Evolutionary conservation across 2,888 invertebrate species (phyloP).

Genomic region (Calameuta filiformis): DNA sequence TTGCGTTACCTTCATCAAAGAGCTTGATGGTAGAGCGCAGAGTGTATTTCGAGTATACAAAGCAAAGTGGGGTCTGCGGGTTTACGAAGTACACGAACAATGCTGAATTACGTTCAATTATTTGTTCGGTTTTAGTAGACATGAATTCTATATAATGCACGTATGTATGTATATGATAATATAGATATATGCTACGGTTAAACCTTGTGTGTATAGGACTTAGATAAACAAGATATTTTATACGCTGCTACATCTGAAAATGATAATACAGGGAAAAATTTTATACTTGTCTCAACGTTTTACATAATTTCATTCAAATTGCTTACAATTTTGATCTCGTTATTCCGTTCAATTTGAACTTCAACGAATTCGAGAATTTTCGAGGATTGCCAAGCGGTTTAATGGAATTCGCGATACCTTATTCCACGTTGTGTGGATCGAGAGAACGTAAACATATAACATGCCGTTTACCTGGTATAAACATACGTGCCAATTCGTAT

Average conservation of each 20-base stretch:
- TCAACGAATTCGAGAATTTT: not conserved
- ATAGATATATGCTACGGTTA: not conserved
- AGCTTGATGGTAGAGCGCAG: not conserved
- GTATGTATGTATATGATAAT: not conserved
- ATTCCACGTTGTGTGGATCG: not conserved
- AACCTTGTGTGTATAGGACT: not conserved
- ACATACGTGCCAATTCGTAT: not conserved
- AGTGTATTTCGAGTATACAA: not conserved
- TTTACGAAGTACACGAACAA: not conserved
- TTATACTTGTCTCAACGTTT: not conserved
- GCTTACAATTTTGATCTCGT: not conserved
- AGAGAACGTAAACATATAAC: too few relatives aligned
- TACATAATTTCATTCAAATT: not conserved
- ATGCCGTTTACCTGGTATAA: not conserved
- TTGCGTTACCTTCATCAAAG: not conserved
- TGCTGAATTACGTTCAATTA: not conserved
- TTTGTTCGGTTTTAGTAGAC: not conserved
- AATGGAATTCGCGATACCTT: not conserved
- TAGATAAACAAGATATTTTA: not conserved
- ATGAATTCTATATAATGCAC: not conserved
- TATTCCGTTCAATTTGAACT: not conserved
- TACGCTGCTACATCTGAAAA: not conserved
- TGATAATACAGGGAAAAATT: not conserved
- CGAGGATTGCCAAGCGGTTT: not conserved
- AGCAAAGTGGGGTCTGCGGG: not conserved